Evolutionary conservation across 64 coral and sea anemone genomes (phyloP).

Genomic region (Stichodactyla helianthus): DNA sequence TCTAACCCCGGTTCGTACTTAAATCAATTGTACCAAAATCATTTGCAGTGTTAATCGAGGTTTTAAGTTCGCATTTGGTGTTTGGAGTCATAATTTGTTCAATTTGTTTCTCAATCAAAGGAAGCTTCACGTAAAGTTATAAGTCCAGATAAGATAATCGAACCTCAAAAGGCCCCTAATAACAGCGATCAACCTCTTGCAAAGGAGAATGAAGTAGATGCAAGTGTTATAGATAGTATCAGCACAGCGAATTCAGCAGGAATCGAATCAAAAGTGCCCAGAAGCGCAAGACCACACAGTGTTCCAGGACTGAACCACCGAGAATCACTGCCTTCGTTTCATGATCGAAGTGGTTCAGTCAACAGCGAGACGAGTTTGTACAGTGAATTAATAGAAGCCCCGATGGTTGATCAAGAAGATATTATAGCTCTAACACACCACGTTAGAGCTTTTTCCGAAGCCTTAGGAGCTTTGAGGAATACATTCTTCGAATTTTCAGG

Average conservation of each 20-base stretch:
- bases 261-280: slow-evolving; percentile 16
- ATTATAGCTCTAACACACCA: slow-evolving; percentile 78
- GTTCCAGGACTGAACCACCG: slow-evolving; percentile 27
- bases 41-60: background rate
- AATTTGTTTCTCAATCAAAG: slow-evolving; percentile 5
- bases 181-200: background rate
- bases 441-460: slow-evolving; percentile 82
- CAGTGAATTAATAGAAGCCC: slow-evolving; percentile 61
- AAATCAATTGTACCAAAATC: slow-evolving; percentile 11
- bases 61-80: background rate
- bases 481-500: slow-evolving; percentile 80
- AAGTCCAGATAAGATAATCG: background rate
- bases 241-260: background rate
- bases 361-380: slow-evolving; percentile 84
- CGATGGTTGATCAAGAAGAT: slow-evolving; percentile 91
- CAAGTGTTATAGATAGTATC: background rate
- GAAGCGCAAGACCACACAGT: slow-evolving; percentile 9
- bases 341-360: slow-evolving; percentile 84
- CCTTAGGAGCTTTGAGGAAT: slow-evolving; percentile 57
- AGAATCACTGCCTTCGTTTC: slow-evolving; percentile 60
- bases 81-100: background rate
- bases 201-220: background rate
- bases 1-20: slow-evolving; percentile 79
- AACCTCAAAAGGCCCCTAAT: background rate
- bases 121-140: background rate